These are phyloP conservation scores for Tursiops truncatus DNA, from an alignment of 2,113 vertebrate species.

Conservation along the genomic window DNA sequence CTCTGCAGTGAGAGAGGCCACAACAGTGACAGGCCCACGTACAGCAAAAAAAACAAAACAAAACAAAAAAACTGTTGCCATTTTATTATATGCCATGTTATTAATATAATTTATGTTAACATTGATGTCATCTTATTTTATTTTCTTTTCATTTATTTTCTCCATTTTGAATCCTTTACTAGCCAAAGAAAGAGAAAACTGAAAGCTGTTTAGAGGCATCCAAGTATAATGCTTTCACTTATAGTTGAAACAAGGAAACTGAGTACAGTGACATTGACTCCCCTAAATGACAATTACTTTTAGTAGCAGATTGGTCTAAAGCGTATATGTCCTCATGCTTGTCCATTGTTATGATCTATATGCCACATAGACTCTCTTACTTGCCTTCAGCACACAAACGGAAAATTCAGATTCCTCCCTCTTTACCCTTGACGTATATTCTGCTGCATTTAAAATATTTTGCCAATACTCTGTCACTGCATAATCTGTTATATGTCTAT, in stretches of 20 bases:
- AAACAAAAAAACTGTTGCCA: not conserved
- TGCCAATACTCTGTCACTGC: not conserved
- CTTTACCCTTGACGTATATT: not conserved
- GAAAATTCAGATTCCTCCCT: not conserved
- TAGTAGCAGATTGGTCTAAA: not conserved
- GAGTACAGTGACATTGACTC: not conserved
- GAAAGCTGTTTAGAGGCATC: not conserved
- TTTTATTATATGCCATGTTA: not conserved
- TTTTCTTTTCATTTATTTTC: not conserved
- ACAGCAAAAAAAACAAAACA: too few relatives aligned
- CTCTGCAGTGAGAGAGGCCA: too few relatives aligned
- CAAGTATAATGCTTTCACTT: not conserved
- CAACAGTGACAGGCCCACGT: too few relatives aligned
- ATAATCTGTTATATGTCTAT: not conserved
- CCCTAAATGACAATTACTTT: not conserved
- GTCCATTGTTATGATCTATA: not conserved
- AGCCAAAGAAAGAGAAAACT: not conserved
- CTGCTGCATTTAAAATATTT: not conserved
- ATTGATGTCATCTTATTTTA: not conserved
- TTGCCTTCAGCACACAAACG: not conserved
- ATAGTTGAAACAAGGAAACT: not conserved
- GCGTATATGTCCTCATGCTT: not conserved
- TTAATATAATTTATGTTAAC: not conserved
- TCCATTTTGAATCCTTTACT: not conserved
- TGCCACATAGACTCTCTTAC: rapidly evolving